phyloP scores from a whole-genome alignment of 2,113 vertebrate genomes.

The Grantiella picta region DNA sequence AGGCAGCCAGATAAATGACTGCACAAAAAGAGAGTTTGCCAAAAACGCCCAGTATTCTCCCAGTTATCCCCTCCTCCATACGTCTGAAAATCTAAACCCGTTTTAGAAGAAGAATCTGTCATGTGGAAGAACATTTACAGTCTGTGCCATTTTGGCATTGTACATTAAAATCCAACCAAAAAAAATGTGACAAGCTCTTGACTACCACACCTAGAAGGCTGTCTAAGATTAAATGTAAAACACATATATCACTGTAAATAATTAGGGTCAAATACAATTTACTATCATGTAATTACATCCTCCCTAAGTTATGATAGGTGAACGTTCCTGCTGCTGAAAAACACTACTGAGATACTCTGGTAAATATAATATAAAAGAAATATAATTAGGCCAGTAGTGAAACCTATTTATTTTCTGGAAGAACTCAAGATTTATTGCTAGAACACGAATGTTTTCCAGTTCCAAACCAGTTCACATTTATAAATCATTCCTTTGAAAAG shows the following conservation, averaged over 20 bases:
- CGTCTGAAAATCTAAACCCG: constrained; percentile 5
- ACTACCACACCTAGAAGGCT: neutral
- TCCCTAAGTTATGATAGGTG: neutral
- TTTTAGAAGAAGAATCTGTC: neutral
- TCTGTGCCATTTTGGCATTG: neutral
- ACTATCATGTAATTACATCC: neutral
- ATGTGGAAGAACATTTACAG: neutral
- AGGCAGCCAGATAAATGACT: constrained; percentile 8
- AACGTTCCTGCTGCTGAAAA: neutral
- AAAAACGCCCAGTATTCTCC: neutral
- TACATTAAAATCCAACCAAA: neutral
- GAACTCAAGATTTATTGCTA: constrained; percentile 17
- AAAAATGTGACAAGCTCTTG: neutral
- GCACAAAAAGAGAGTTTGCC: neutral
- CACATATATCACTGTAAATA: neutral
- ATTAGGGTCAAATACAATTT: neutral
- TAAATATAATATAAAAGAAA: neutral
- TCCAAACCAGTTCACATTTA: constrained; percentile 8
- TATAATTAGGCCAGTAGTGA: neutral
- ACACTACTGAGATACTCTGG: neutral
- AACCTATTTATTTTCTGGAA: constrained; percentile 8
- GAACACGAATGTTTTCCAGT: constrained; percentile 34
- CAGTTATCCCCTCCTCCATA: neutral
- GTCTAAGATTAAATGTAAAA: neutral
- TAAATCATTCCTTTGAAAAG: constrained; percentile 44